Base-by-base conservation (phyloP, 2,888 invertebrate species). In the Lasioglossum calceatum region DNA sequence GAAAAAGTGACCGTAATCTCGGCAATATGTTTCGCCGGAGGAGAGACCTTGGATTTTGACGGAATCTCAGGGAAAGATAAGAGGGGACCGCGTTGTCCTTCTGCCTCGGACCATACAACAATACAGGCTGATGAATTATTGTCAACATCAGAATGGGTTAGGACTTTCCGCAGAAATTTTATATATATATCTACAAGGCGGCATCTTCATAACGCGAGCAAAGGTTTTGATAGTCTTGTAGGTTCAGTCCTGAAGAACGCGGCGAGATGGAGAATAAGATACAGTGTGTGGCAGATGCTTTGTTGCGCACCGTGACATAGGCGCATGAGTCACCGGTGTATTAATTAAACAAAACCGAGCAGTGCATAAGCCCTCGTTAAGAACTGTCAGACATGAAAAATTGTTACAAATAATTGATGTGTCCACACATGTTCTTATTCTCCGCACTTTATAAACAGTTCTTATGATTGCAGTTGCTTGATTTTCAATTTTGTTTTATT, bases 221-320 rank as follows among this genome's bases (percentile, higher is more conserved):
- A 88, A 91, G 91, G 85, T 86, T 91, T 89, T 89, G 89, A 91
- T 91, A 90, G 90, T 90, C 91, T 90, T 90, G 90, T 89, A 87
- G 86, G 85, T 88, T 86, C 79, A 85, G 84, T 84, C 87, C 72
- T 82, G 87, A 89, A 89, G 87, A 90, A 87, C 84, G 84, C 79
- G 87, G 90, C 81, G 87, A 88, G 88, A 91, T 90, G 86, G 89
- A 86, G 91, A 91, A 88, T 88, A 73, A 90, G 90, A 88, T 88
- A 87, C 81, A 87, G 84, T 89, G 86, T 87, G 89, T 54, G 54
- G 88, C 81, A 89, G 87, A 87, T 85, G 87, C 87, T 86, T 88
- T 87, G 84, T 84, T 84, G 81, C 74, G 79, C 64, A 77, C 79
- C 86, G 85, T 87, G 32, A 80, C 87, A 79, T 87, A 89, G 88